Base-by-base conservation (phyloP, 2,797 vertebrate species). In the Peromyscus nudipes region DNA sequence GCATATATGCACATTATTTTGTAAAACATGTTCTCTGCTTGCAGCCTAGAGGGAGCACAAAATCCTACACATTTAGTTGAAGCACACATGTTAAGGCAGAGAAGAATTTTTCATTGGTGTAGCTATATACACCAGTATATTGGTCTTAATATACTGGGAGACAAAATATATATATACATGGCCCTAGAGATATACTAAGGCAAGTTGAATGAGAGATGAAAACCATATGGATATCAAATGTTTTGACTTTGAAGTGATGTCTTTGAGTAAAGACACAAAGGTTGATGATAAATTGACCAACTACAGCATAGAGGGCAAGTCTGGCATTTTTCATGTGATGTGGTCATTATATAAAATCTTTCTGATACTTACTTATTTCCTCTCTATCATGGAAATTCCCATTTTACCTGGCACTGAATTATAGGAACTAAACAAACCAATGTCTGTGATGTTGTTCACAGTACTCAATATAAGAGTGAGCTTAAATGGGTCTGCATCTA, bases 381-480 rank as follows among this genome's bases (percentile, higher is more conserved):
- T 92, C 23, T 77, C 19, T 75, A 1, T 52, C 10, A 49, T 27
- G 3, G 10, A 60, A 80, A 86, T 27, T 14, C 3, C 23, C 27
- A 40, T 13, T 0, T 76, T 92, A 7, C 2, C 29, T 55, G 17
- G 16, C 21, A 83, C 12, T 79, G 16, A 81, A 5, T 37, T 87
- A 14, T 77, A 95, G 76, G 4, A 87, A 80, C 94, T 93, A 93
- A 94, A 71, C 71, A 40, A 89, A 55, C 19, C 89, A 57, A 46
- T 81, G 8, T 40, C 46, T 95, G 16, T 76, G 80, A 80, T 55
- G 79, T 81, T 65, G 6, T 23, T 17, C 34, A 62, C 2, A 76
- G 13, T 65, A 12, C 1, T 34, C 52, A 76, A 40, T 34, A 0
- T n/a, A 83, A 92, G n/a, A 40, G n/a, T 89, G 13, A 65, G 11